phyloP scores from a whole-genome alignment of 2,888 invertebrate species.

The Poecilobothrus nobilitatus region DNA sequence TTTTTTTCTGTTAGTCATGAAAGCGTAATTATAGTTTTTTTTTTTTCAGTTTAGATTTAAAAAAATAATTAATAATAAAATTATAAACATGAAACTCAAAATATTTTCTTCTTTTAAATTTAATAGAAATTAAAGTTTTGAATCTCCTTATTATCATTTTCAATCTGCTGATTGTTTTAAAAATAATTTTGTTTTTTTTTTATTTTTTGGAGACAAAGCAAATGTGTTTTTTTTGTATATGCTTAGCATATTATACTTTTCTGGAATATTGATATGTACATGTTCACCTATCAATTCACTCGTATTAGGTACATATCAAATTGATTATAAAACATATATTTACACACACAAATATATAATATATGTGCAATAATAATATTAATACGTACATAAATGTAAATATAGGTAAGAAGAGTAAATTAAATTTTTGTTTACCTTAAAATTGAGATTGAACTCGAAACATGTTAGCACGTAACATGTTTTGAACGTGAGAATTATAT shows the following conservation, averaged over 20 bases:
- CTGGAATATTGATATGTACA: not conserved
- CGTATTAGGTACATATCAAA: not conserved
- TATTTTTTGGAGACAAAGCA: not conserved
- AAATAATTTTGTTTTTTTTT: not conserved
- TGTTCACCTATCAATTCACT: not conserved
- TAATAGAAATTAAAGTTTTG: no score
- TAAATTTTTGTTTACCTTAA: not conserved
- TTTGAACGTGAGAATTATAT: not conserved
- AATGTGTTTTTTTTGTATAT: not conserved
- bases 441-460: not conserved
- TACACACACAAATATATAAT: no score
- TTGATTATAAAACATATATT: not conserved
- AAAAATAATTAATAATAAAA: no score
- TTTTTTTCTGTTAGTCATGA: no score
- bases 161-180: not conserved
- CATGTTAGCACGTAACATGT: not conserved
- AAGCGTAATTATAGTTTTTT: no score
- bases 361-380: no score
- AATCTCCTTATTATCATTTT: no score
- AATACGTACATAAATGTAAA: not conserved
- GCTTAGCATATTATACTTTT: not conserved
- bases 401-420: not conserved
- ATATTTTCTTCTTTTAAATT: no score
- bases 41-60: no score
- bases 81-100: no score